Conservation (phyloP, 2,113 vertebrate species). For the Grammomys surdaster region DNA sequence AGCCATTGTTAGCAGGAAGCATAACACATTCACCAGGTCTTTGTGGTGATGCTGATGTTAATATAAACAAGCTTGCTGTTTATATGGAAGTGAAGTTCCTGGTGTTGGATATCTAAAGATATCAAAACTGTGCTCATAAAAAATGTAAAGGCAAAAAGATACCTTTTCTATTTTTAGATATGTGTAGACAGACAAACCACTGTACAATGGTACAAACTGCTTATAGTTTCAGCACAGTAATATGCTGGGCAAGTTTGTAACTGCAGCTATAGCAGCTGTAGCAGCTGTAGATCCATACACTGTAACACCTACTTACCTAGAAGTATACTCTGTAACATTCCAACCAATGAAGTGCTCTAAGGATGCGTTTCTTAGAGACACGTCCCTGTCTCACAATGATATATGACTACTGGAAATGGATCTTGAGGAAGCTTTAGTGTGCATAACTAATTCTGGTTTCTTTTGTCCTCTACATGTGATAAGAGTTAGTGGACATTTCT, state of each 20-base stretch:
- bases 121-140: neutral
- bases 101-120: neutral
- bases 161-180: neutral
- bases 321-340: neutral
- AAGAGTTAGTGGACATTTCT: neutral
- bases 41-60: neutral
- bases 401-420: neutral
- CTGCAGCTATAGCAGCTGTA: neutral
- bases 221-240: neutral
- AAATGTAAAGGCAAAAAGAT: neutral
- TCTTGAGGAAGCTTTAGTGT: neutral
- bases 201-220: neutral
- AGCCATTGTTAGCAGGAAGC: neutral
- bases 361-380: neutral
- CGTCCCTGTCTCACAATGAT: neutral
- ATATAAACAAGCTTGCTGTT: neutral
- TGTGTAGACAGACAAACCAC: neutral
- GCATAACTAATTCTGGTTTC: neutral
- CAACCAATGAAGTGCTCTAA: neutral
- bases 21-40: neutral
- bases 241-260: neutral
- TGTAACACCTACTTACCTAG: neutral
- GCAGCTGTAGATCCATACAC: neutral
- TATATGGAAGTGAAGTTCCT: neutral
- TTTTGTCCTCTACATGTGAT: conserved; percentile 20